Conservation (phyloP, 2,888 invertebrate species). For the Troilus luridus region DNA sequence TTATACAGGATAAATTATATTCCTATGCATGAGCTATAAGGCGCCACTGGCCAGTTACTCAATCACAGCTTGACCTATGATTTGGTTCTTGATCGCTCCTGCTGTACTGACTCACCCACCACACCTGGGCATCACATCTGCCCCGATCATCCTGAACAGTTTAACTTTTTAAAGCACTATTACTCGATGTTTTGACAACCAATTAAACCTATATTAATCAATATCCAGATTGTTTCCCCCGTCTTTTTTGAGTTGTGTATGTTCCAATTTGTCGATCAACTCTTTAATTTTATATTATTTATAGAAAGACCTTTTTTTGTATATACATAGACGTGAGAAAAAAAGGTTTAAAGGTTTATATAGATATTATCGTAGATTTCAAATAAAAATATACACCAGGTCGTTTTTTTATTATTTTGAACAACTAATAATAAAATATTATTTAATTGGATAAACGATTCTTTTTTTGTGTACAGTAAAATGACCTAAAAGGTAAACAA, state of each 20-base stretch:
- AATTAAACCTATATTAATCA: slow-evolving; percentile 11
- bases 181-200: not conserved
- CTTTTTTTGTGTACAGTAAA: no score
- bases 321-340: no score
- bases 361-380: no score
- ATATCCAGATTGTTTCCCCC: not conserved
- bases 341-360: no score
- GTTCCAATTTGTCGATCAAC: not conserved
- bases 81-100: not conserved
- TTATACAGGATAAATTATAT: not conserved
- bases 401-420: no score
- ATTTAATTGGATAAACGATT: no score
- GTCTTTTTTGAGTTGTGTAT: not conserved
- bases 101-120: not conserved
- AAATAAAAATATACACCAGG: no score
- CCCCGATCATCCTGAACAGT: not conserved
- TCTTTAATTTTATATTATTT: no score
- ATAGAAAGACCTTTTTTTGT: no score
- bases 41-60: not conserved
- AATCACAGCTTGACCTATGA: slow-evolving; percentile 4
- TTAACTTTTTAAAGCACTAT: slow-evolving; percentile 1
- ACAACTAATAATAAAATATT: no score
- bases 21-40: not conserved
- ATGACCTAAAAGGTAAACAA: no score
- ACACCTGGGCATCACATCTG: slow-evolving; percentile 19